Conservation (phyloP, 2,888 invertebrate species). For the Pterobdella sp. region DNA sequence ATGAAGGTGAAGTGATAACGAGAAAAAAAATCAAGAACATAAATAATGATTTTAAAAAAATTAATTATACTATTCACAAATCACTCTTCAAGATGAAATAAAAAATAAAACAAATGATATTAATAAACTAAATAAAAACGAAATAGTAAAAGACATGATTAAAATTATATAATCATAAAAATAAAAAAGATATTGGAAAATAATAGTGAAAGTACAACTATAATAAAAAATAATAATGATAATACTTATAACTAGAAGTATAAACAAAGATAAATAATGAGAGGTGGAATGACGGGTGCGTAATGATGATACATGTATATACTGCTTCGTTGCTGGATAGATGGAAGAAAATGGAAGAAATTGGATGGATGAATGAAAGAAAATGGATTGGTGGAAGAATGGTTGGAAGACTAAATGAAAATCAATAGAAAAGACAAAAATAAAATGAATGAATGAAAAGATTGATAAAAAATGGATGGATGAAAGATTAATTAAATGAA, state of each 20-base stretch:
- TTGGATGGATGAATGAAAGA: background rate
- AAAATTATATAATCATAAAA: background rate
- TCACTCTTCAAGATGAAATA: too few species aligned
- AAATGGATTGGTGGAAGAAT: background rate
- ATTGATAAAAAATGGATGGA: background rate
- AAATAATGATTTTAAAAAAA: too few species aligned
- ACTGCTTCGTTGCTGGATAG: constrained; percentile 1
- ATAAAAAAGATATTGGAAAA: background rate
- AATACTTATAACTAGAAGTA: background rate
- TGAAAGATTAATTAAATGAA: background rate
- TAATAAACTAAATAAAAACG: too few species aligned
- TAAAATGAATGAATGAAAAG: background rate
- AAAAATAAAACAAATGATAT: too few species aligned
- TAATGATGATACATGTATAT: background rate
- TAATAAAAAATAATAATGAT: background rate
- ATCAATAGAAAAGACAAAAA: too few species aligned
- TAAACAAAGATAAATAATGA: background rate
- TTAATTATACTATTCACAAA: too few species aligned
- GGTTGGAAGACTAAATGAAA: background rate
- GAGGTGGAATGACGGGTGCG: background rate
- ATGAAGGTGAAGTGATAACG: too few species aligned
- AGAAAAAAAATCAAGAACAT: too few species aligned
- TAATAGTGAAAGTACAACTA: background rate
- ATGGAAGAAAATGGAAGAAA: background rate
- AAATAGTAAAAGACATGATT: too few species aligned